These are phyloP conservation scores for Urophycis tenuis DNA, from an alignment of 2,797 vertebrate species.

Conservation along the genomic window DNA sequence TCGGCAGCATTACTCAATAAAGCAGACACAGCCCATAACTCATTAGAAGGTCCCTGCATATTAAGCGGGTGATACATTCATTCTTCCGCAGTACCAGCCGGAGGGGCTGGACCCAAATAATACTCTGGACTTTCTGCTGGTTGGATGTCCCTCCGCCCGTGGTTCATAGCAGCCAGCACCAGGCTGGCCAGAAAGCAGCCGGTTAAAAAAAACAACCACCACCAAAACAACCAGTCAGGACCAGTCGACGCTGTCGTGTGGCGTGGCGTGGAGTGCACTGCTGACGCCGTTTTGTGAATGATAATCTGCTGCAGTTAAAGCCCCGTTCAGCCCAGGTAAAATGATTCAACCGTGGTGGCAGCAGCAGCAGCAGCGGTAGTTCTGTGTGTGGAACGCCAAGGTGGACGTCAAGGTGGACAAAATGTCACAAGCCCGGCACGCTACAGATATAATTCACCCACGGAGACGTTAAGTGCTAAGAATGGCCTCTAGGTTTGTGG, in stretches of 20 bases:
- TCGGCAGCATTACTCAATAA: slow-evolving; percentile 15
- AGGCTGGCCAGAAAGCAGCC: slow-evolving; percentile 39
- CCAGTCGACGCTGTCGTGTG: not conserved
- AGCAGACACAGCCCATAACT: slow-evolving; percentile 31
- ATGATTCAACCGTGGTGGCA: too few relatives aligned
- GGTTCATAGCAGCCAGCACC: slow-evolving; percentile 56
- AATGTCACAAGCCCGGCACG: not conserved
- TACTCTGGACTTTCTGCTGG: slow-evolving; percentile 38
- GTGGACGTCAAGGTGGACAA: not conserved
- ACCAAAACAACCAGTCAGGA: not conserved
- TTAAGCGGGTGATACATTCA: slow-evolving; percentile 31
- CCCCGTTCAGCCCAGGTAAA: not conserved
- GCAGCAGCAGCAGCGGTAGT: not conserved
- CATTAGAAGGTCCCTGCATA: slow-evolving; percentile 41
- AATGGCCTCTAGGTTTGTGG: not conserved
- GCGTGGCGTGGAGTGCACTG: not conserved
- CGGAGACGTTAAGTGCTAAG: not conserved
- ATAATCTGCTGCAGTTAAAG: not conserved
- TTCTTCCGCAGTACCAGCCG: slow-evolving; percentile 27
- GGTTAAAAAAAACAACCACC: too few relatives aligned
- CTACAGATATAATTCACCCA: not conserved
- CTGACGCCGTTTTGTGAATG: not conserved
- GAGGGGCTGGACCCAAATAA: slow-evolving; percentile 38
- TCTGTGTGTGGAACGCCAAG: not conserved
- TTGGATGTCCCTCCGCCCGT: too few relatives aligned